A percentile compares a stretch with the other conserved stretches of the same genome.
Evolutionary conservation across 2,888 invertebrate species (phyloP).

Genomic region (Nowickia ferox): DNA sequence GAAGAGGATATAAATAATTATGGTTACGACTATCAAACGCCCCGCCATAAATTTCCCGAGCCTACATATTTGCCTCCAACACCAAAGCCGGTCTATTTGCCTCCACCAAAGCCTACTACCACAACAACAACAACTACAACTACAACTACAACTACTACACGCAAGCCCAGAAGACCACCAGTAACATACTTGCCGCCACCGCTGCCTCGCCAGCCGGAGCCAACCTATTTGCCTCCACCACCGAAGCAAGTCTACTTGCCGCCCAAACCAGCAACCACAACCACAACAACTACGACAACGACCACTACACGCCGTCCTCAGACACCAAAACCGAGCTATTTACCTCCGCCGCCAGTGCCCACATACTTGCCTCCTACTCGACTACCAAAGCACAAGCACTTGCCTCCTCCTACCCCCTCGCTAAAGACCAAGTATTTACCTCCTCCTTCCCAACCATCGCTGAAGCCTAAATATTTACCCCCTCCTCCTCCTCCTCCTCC

Average conservation of each 20-base stretch:
- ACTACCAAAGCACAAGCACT: slow-evolving; percentile 73
- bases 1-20: slow-evolving; percentile 38
- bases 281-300: slow-evolving; percentile 69
- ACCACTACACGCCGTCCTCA: slow-evolving; percentile 72
- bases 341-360: slow-evolving; percentile 73
- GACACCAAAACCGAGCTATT: slow-evolving; percentile 65
- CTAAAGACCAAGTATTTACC: slow-evolving; percentile 45
- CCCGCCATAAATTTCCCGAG: slow-evolving; percentile 69
- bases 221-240: slow-evolving; percentile 56
- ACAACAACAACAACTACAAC: slow-evolving; percentile 34
- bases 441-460: slow-evolving; percentile 49
- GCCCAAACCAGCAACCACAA: slow-evolving; percentile 67
- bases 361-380: slow-evolving; percentile 71
- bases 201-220: slow-evolving; percentile 17
- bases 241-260: slow-evolving; percentile 63
- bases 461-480: too few relatives aligned
- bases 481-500: too few relatives aligned
- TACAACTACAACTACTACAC: slow-evolving; percentile 14
- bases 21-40: slow-evolving; percentile 78
- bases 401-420: slow-evolving; percentile 58
- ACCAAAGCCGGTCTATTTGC: slow-evolving; percentile 49
- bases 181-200: slow-evolving; percentile 58
- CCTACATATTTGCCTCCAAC: slow-evolving; percentile 63
- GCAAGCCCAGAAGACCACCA: slow-evolving; percentile 46
- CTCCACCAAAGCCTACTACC: slow-evolving; percentile 59